Percentiles rank a stretch among this genome's conserved stretches.
These are phyloP conservation scores for Geophilus truncorum DNA, from an alignment of 2,888 invertebrate genomes.

Conservation along the genomic window DNA sequence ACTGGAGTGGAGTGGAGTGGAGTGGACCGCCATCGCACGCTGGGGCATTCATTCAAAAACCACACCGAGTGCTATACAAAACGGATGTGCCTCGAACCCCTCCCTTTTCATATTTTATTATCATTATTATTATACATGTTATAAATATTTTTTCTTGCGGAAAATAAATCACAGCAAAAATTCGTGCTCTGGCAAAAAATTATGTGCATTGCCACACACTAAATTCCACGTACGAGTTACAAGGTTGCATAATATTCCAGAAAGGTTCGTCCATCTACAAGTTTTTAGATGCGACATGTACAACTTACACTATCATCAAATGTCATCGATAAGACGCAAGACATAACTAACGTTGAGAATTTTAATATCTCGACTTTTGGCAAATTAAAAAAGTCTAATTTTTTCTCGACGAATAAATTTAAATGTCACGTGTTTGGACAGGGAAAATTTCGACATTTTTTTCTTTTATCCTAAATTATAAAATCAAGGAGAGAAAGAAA, in stretches of 20 bases:
- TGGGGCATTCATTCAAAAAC: conserved; percentile 2
- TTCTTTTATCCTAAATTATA: neutral
- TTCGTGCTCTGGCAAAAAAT: too few relatives aligned
- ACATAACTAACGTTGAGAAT: neutral
- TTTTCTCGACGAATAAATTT: neutral
- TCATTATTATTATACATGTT: too few relatives aligned
- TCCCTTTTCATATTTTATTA: neutral
- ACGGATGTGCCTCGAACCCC: neutral
- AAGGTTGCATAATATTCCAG: neutral
- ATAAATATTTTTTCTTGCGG: too few relatives aligned
- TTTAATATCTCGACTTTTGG: neutral
- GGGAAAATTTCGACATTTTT: neutral
- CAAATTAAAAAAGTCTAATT: neutral
- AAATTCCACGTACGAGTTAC: neutral
- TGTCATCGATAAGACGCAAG: conserved; percentile 7
- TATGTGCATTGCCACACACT: neutral
- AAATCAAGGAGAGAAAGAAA: too few relatives aligned
- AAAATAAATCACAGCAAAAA: too few relatives aligned
- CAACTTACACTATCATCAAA: conserved; percentile 6
- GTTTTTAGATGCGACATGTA: neutral
- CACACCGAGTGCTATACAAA: neutral
- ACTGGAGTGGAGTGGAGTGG: conserved; percentile 22
- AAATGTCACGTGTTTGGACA: neutral
- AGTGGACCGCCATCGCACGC: conserved; percentile 20
- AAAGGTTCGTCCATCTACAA: neutral